phyloP scores from a whole-genome alignment of 2,888 invertebrate species.

The Drosophila barbarae region DNA sequence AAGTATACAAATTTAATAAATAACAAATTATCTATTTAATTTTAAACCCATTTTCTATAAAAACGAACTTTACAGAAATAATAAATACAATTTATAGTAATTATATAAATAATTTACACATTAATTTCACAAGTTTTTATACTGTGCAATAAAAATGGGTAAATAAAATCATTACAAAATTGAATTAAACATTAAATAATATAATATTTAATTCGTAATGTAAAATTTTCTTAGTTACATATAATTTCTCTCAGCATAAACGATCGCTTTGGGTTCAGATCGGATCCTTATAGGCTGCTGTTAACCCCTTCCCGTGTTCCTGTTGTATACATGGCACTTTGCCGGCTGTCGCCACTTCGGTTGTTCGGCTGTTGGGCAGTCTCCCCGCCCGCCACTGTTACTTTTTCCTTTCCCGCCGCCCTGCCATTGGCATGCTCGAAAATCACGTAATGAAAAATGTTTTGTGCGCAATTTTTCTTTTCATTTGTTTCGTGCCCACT shows the following conservation, averaged over 20 bases:
- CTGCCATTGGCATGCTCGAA: conserved; percentile 58
- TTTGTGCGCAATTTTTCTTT: conserved; percentile 72
- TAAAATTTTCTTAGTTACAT: background rate
- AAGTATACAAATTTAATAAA: no score
- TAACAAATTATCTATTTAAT: no score
- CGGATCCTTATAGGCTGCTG: conserved; percentile 68
- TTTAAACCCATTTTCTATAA: no score
- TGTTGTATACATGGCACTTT: conserved; percentile 74
- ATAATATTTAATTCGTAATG: no score
- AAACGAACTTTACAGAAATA: no score
- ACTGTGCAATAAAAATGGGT: no score
- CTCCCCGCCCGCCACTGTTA: background rate
- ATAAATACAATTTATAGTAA: no score
- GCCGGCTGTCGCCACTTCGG: conserved; percentile 77
- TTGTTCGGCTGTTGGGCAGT: conserved; percentile 17
- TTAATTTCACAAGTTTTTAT: no score
- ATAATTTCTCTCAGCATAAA: background rate
- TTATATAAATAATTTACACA: no score
- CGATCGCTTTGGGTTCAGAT: conserved; percentile 24
- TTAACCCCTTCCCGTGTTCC: conserved; percentile 51
- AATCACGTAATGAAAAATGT: conserved; percentile 75
- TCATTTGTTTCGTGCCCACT: conserved; percentile 54
- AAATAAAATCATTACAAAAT: no score
- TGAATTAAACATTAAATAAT: background rate
- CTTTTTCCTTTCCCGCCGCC: conserved; percentile 24